Conservation (phyloP, 2,888 invertebrate genomes). For the Tromatobia lineatoria region DNA sequence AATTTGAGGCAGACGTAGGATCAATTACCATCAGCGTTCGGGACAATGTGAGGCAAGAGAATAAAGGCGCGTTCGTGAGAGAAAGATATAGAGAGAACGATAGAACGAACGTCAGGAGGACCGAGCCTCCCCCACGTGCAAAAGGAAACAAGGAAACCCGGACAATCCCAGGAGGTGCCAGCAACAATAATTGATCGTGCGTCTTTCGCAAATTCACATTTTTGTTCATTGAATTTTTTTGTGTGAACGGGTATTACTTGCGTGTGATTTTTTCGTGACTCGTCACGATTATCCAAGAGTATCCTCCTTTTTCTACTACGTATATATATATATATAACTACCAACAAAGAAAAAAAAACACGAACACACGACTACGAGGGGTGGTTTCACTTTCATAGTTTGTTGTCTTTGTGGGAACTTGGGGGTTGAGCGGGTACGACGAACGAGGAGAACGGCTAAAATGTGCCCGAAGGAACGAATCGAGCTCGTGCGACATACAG, state of each 20-base stretch:
- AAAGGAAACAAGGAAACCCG: conserved; percentile 65
- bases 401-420: conserved; percentile 73
- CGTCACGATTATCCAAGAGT: conserved; percentile 72
- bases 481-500: conserved; percentile 48
- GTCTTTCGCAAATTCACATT: conserved; percentile 54
- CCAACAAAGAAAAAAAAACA: conserved; percentile 77
- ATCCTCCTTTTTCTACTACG: conserved; percentile 75
- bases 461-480: conserved; percentile 28
- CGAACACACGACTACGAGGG: conserved; percentile 81
- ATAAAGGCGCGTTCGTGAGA: conserved; percentile 53
- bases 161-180: conserved; percentile 32
- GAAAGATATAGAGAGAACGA: conserved; percentile 42
- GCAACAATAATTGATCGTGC: conserved; percentile 45
- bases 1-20: conserved; percentile 53
- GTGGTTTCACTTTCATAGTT: conserved; percentile 72
- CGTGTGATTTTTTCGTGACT: conserved; percentile 67
- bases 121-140: conserved; percentile 71
- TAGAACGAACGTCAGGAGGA: conserved; percentile 57
- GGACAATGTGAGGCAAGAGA: conserved; percentile 41
- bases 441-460: conserved; percentile 64
- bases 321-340: conserved; percentile 69
- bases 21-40: conserved; percentile 57
- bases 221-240: conserved; percentile 58
- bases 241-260: conserved; percentile 68
- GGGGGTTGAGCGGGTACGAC: conserved; percentile 69